phyloP scores from a whole-genome alignment of 1,140 invertebrate genomes.

The Macrobrachium rosenbergii region DNA sequence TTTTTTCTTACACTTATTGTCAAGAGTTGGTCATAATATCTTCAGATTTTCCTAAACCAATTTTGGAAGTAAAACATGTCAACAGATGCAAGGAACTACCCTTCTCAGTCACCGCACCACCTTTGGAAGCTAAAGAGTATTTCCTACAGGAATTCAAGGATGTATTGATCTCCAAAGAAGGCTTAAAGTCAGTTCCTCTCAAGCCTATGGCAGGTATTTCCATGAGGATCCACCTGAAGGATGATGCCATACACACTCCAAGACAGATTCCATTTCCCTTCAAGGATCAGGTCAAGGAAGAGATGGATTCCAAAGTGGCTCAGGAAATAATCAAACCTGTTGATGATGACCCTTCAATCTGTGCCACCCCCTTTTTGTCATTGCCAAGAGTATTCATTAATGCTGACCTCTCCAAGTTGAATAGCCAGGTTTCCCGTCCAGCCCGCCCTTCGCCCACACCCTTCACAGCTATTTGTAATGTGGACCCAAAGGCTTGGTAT shows the following conservation, averaged over 20 bases:
- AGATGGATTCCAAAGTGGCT: background rate
- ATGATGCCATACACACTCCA: too few relatives aligned
- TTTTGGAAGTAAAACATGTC: background rate
- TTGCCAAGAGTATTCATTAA: background rate
- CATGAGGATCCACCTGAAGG: constrained; percentile 14
- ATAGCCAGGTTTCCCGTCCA: background rate
- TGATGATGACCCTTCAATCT: background rate
- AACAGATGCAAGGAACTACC: background rate
- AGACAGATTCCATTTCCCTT: background rate
- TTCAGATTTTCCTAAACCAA: background rate
- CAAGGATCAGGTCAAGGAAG: background rate
- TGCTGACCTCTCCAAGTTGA: background rate
- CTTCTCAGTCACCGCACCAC: background rate
- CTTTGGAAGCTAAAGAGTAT: background rate
- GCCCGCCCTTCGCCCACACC: too few relatives aligned
- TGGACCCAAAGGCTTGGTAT: too few relatives aligned
- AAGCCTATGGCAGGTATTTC: background rate
- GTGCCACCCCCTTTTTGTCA: background rate
- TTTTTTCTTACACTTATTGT: background rate
- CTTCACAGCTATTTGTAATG: background rate
- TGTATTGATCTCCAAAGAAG: background rate
- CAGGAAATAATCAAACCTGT: background rate
- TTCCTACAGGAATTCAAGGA: background rate
- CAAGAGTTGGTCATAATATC: background rate
- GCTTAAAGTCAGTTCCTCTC: background rate